These are phyloP conservation scores for Sisyra nigra DNA, from an alignment of 2,888 invertebrate genomes.

Conservation along the genomic window DNA sequence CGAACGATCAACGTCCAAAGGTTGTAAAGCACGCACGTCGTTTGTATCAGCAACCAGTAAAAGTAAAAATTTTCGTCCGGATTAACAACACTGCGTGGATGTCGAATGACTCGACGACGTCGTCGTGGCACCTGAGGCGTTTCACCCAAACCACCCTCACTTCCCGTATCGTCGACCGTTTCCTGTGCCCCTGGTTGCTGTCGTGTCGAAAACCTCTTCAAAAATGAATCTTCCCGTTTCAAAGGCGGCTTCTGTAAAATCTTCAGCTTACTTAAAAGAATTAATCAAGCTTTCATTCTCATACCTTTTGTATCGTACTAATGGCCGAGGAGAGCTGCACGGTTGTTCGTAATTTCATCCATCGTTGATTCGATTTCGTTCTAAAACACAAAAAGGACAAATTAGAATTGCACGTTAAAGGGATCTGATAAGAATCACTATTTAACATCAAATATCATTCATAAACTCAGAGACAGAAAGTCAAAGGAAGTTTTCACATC, in stretches of 20 bases:
- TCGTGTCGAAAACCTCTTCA: constrained; percentile 84
- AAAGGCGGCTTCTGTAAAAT: constrained; percentile 52
- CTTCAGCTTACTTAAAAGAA: background rate
- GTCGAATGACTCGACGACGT: constrained; percentile 49
- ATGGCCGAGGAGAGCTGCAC: constrained; percentile 83
- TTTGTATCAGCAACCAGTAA: constrained; percentile 84
- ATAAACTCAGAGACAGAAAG: too few relatives aligned
- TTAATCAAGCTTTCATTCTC: background rate
- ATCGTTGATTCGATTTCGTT: constrained; percentile 86
- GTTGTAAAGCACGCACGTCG: constrained; percentile 83
- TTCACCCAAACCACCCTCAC: constrained; percentile 31
- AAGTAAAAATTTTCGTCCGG: constrained; percentile 94
- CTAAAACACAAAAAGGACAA: constrained; percentile 31
- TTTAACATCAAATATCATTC: background rate
- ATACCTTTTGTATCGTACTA: constrained; percentile 50
- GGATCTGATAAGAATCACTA: background rate
- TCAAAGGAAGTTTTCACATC: too few relatives aligned
- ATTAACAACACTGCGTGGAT: constrained; percentile 72
- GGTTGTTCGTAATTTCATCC: constrained; percentile 90
- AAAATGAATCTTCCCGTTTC: constrained; percentile 83
- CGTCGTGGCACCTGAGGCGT: constrained; percentile 29
- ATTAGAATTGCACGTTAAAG: constrained; percentile 6
- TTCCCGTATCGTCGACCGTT: constrained; percentile 51
- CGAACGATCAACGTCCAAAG: constrained; percentile 90
- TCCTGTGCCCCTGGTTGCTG: constrained; percentile 80